These are phyloP conservation scores for Apus apus DNA, from an alignment of 2,113 vertebrate genomes.

Conservation along the genomic window DNA sequence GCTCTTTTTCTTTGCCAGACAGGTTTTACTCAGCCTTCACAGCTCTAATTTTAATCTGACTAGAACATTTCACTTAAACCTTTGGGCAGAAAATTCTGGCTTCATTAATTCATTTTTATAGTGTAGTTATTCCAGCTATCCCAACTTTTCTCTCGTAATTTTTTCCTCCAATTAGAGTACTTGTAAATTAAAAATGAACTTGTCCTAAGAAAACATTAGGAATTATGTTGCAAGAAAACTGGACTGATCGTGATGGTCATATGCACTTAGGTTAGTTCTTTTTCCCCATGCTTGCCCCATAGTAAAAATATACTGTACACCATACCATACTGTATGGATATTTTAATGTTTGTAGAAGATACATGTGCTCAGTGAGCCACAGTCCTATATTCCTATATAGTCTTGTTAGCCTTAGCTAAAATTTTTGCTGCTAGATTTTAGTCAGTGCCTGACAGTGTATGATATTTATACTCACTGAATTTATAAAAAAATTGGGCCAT, in stretches of 20 bases:
- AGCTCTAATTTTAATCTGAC: slow-evolving; percentile 40
- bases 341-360: slow-evolving; percentile 13
- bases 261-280: not conserved
- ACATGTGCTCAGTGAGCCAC: not conserved
- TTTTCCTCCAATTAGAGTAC: slow-evolving; percentile 4
- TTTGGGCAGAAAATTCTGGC: slow-evolving; percentile 37
- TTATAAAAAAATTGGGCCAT: not conserved
- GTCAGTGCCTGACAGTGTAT: not conserved
- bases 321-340: slow-evolving; percentile 18
- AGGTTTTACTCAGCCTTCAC: not conserved
- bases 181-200: slow-evolving; percentile 59
- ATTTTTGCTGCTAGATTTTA: slow-evolving; percentile 13
- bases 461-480: slow-evolving; percentile 1
- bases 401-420: not conserved
- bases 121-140: slow-evolving; percentile 39
- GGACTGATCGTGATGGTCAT: slow-evolving; percentile 18
- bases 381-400: not conserved
- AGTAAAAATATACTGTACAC: slow-evolving; percentile 54
- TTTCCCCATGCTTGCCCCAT: not conserved
- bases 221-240: slow-evolving; percentile 36
- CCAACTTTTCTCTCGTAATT: slow-evolving; percentile 30
- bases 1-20: slow-evolving; percentile 2
- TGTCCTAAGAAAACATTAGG: slow-evolving; percentile 28
- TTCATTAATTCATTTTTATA: slow-evolving; percentile 35
- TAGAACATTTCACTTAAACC: slow-evolving; percentile 5